Conservation (phyloP, 2,888 invertebrate species). For the Erebia ligea region DNA sequence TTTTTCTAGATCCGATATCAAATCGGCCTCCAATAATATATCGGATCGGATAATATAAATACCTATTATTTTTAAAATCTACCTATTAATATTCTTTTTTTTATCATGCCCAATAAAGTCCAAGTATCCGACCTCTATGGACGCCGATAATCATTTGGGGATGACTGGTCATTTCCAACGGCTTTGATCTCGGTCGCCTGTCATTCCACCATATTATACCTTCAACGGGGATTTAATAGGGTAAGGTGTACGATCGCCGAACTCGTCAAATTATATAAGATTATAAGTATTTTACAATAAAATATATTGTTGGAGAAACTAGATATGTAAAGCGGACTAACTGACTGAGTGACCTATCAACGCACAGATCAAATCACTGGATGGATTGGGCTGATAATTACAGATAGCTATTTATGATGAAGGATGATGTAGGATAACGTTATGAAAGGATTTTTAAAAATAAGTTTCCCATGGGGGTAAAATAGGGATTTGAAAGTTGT, state of each 20-base stretch:
- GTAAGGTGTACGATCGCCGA: background rate
- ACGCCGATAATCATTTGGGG: slow-evolving; percentile 41
- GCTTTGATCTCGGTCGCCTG: slow-evolving; percentile 73
- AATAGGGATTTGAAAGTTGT: too few relatives aligned
- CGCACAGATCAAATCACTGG: too few relatives aligned
- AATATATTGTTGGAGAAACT: background rate
- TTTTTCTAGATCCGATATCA: background rate
- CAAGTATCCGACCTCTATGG: slow-evolving; percentile 38
- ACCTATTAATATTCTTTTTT: slow-evolving; percentile 35
- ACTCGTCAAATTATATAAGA: background rate
- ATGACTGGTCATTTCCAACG: slow-evolving; percentile 67
- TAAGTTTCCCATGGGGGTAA: too few relatives aligned
- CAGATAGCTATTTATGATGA: too few relatives aligned
- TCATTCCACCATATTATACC: slow-evolving; percentile 64
- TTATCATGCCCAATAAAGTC: slow-evolving; percentile 42
- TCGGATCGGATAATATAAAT: background rate
- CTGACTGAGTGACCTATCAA: too few relatives aligned
- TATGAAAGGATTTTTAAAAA: too few relatives aligned
- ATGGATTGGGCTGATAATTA: too few relatives aligned
- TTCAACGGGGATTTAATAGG: slow-evolving; percentile 55
- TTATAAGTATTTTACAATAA: background rate
- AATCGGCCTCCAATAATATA: background rate
- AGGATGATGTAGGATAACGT: too few relatives aligned
- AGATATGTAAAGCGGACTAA: background rate
- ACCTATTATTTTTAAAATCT: slow-evolving; percentile 18